Conservation (phyloP, 1,140 invertebrate genomes). For the Sminthurides bifidus region DNA sequence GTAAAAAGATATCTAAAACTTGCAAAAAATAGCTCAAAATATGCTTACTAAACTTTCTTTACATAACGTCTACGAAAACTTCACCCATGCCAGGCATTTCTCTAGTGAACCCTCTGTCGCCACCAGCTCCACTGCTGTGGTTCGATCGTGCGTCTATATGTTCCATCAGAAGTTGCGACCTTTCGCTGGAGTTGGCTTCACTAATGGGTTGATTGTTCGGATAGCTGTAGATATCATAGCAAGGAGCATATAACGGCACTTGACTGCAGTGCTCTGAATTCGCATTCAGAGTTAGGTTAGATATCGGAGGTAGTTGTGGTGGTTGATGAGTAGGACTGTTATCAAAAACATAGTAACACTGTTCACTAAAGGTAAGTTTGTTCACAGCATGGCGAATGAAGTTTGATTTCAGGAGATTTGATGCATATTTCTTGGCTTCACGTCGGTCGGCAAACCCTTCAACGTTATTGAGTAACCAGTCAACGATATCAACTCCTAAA, state of each 20-base stretch:
- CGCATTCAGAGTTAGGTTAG: not conserved
- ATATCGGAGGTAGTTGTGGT: slow-evolving; percentile 4
- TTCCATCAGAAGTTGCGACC: not conserved
- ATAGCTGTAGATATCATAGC: slow-evolving; percentile 8
- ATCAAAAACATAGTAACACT: slow-evolving; percentile 37
- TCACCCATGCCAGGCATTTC: not conserved
- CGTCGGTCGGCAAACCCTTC: slow-evolving; percentile 85
- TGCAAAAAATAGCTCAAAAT: too few species aligned
- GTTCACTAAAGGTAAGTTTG: slow-evolving; percentile 96
- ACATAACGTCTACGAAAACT: not conserved
- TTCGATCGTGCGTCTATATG: not conserved
- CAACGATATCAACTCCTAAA: slow-evolving; percentile 85
- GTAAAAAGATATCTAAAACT: too few species aligned
- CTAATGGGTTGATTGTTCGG: not conserved
- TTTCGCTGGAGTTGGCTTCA: not conserved
- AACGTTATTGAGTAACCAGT: slow-evolving; percentile 90
- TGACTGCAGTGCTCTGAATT: not conserved
- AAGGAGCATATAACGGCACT: slow-evolving; percentile 4
- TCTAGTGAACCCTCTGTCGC: not conserved
- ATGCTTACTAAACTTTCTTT: not conserved
- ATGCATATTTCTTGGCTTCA: slow-evolving; percentile 92
- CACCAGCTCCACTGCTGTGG: not conserved
- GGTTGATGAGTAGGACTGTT: not conserved
- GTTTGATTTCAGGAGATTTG: slow-evolving; percentile 84
- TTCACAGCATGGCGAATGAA: slow-evolving; percentile 97